These are phyloP conservation scores for Odiellus spinosus DNA, from an alignment of 2,888 invertebrate species.

Conservation along the genomic window DNA sequence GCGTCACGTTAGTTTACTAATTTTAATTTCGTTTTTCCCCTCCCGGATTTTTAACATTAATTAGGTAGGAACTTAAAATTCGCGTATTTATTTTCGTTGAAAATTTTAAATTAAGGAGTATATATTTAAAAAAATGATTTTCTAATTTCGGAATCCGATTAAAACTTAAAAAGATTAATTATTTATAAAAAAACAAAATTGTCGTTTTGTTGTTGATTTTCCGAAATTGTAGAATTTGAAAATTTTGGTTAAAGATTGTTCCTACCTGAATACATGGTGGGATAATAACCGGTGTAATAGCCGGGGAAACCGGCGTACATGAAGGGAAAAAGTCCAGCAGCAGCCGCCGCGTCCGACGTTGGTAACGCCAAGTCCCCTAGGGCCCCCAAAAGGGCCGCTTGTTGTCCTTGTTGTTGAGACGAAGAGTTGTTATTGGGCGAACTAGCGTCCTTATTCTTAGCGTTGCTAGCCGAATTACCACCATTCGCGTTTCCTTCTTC, in stretches of 20 bases:
- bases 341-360: slow-evolving; percentile 24
- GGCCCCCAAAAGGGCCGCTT: slow-evolving; percentile 19
- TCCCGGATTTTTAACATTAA: too few relatives aligned
- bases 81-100: too few relatives aligned
- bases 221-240: too few relatives aligned
- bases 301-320: slow-evolving; percentile 32
- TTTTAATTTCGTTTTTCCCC: too few relatives aligned
- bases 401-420: slow-evolving; percentile 25
- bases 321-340: slow-evolving; percentile 28
- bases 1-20: too few relatives aligned
- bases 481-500: neutral
- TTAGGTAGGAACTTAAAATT: too few relatives aligned
- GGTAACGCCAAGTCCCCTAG: slow-evolving; percentile 22
- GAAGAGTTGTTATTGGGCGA: slow-evolving; percentile 24
- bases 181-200: too few relatives aligned
- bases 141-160: too few relatives aligned
- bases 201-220: too few relatives aligned
- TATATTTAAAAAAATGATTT: too few relatives aligned
- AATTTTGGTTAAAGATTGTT: slow-evolving; percentile 16
- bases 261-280: slow-evolving; percentile 35
- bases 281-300: slow-evolving; percentile 36
- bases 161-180: too few relatives aligned
- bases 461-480: neutral
- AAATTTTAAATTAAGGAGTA: too few relatives aligned
- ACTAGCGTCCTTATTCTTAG: slow-evolving; percentile 22